Evolutionary conservation across 2,797 vertebrate species (phyloP).

Genomic region (Tadarida brasiliensis): DNA sequence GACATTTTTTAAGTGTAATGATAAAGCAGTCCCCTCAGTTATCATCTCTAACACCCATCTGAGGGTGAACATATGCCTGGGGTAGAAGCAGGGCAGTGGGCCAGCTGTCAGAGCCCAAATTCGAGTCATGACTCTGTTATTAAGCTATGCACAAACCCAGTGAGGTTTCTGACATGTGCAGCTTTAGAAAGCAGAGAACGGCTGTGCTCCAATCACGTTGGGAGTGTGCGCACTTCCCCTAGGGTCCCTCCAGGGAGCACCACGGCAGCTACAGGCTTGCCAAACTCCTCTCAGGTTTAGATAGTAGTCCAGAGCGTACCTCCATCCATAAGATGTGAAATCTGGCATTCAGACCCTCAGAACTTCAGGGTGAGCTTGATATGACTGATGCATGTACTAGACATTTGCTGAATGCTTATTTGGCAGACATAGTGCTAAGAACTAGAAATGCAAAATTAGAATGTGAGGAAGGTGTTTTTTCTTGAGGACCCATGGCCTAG

Average conservation of each 20-base stretch:
- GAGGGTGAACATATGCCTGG: not conserved
- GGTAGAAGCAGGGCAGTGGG: not conserved
- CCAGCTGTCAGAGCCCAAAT: not conserved
- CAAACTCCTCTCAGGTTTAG: not conserved
- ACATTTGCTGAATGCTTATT: not conserved
- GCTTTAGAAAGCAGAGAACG: not conserved
- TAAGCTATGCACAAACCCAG: too few species aligned
- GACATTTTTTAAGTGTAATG: not conserved
- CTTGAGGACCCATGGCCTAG: not conserved
- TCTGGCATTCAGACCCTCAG: not conserved
- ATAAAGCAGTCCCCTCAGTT: not conserved
- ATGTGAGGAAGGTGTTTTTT: not conserved
- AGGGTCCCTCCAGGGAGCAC: not conserved
- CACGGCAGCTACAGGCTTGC: not conserved
- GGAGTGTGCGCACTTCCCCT: not conserved
- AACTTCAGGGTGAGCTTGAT: fast-evolving
- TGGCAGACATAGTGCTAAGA: not conserved
- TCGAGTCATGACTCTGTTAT: not conserved
- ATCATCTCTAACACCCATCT: not conserved
- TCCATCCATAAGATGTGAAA: not conserved
- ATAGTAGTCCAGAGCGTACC: not conserved
- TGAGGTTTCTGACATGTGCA: fast-evolving
- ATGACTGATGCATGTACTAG: not conserved
- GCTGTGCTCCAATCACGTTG: not conserved
- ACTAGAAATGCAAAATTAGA: not conserved